phyloP scores from a whole-genome alignment of 2,888 invertebrate genomes.

The Disparrhopalites patrizii region DNA sequence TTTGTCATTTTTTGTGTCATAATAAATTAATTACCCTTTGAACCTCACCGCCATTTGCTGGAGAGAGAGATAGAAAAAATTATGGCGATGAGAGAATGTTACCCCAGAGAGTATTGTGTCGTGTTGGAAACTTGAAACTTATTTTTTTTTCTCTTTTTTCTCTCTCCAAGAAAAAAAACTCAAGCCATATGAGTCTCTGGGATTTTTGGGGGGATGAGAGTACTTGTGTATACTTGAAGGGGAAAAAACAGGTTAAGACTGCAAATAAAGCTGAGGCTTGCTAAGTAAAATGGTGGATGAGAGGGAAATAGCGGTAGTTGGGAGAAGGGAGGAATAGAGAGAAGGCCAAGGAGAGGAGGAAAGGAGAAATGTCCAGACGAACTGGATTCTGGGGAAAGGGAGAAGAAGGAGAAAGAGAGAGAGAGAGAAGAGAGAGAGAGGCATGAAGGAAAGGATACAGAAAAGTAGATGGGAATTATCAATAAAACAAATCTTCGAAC shows the following conservation, averaged over 20 bases:
- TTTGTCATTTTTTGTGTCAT: conserved; percentile 2
- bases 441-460: conserved; percentile 9
- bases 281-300: not conserved
- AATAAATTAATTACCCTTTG: conserved; percentile 15
- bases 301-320: not conserved
- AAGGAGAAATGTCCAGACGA: not conserved
- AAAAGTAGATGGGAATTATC: conserved; percentile 35
- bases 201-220: not conserved
- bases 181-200: too few species aligned
- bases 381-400: too few species aligned
- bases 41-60: not conserved
- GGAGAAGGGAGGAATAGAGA: too few species aligned
- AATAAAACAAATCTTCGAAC: conserved; percentile 40
- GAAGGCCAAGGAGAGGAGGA: not conserved
- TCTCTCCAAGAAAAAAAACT: too few species aligned
- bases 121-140: conserved; percentile 5
- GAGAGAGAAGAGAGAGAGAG: not conserved
- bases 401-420: not conserved
- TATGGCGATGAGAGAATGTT: conserved; percentile 8
- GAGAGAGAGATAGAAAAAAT: conserved; percentile 1
- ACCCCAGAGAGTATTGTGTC: conserved; percentile 6
- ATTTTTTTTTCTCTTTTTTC: too few species aligned
- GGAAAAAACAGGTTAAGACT: not conserved
- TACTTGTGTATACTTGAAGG: not conserved
- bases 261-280: not conserved